A percentile compares a stretch with the other conserved stretches of the same genome.
These are phyloP conservation scores for Conus betulinus DNA, from an alignment of 1,140 invertebrate genomes.

Conservation along the genomic window DNA sequence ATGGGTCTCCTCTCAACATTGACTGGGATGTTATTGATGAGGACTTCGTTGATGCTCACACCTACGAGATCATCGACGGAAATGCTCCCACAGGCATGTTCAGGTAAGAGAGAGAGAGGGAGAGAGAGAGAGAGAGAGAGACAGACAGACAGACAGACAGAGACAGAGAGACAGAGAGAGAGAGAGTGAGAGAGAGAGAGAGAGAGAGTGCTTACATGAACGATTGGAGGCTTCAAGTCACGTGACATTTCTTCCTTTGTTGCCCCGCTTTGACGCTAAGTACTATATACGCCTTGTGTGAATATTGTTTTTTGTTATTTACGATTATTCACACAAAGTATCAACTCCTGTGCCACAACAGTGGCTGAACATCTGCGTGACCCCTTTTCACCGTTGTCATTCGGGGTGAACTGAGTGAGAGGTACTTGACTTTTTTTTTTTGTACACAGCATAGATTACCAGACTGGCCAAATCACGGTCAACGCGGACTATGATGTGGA, in stretches of 20 bases:
- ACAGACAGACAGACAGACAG: not conserved
- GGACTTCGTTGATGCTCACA: not conserved
- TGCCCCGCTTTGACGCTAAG: too few species aligned
- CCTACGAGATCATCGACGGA: conserved; percentile 6
- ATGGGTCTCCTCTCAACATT: not conserved
- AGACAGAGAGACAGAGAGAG: too few species aligned
- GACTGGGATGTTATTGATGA: not conserved
- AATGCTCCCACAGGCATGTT: not conserved
- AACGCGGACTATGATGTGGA: conserved; percentile 46
- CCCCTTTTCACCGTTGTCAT: not conserved
- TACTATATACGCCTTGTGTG: too few species aligned
- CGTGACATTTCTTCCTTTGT: too few species aligned
- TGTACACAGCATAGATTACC: conserved; percentile 37
- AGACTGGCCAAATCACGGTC: conserved; percentile 40
- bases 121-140: not conserved
- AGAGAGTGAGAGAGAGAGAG: too few species aligned
- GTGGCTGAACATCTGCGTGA: not conserved
- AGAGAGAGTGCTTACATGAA: too few species aligned
- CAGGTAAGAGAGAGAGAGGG: not conserved
- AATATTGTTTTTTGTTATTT: too few species aligned
- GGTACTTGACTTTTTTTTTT: not conserved
- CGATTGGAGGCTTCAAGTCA: too few species aligned
- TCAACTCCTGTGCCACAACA: not conserved
- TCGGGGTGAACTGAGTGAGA: not conserved
- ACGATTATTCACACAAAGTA: too few species aligned